These are phyloP conservation scores for Netelia melanura DNA, from an alignment of 2,888 invertebrate genomes.

Conservation along the genomic window DNA sequence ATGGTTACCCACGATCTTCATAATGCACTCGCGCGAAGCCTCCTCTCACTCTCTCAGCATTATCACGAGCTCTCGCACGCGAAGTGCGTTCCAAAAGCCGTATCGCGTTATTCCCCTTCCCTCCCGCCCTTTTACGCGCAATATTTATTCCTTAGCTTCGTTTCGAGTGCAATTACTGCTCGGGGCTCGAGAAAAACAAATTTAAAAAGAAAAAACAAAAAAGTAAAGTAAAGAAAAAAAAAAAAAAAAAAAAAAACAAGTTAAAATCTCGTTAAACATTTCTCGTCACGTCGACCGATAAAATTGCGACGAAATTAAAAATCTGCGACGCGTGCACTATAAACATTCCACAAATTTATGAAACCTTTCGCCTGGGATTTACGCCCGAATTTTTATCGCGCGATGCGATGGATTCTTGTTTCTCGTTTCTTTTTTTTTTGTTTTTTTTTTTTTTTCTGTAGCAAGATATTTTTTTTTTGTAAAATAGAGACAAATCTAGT, in stretches of 20 bases:
- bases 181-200: background rate
- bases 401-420: no score
- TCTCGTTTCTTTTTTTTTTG: background rate
- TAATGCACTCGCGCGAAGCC: background rate
- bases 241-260: background rate
- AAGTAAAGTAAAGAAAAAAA: background rate
- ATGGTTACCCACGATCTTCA: conserved; percentile 14
- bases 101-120: background rate
- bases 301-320: background rate
- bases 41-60: background rate
- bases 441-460: background rate
- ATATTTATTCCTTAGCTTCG: background rate
- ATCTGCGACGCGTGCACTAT: background rate
- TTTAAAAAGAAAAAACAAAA: background rate
- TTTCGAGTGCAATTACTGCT: background rate
- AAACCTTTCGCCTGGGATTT: no score
- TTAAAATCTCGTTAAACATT: background rate
- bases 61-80: background rate
- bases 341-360: no score
- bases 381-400: no score
- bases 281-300: background rate
- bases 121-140: background rate
- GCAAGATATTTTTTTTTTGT: background rate
- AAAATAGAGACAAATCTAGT: background rate
- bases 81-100: background rate